Conservation (phyloP, 2,888 invertebrate species). For the Acleris laterana region DNA sequence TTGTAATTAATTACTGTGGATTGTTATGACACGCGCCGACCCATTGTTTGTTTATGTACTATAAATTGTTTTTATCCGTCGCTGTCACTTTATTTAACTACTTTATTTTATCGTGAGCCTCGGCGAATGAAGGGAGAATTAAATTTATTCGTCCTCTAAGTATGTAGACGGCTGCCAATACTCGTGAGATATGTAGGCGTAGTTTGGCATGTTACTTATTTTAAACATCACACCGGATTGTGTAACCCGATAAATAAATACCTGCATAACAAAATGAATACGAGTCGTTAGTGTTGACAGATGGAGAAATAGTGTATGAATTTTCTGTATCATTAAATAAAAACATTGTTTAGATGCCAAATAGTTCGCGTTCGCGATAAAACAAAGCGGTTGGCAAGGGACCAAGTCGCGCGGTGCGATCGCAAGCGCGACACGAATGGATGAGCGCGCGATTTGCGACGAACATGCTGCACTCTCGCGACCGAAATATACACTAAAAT, state of each 20-base stretch:
- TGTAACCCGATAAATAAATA: slow-evolving; percentile 42
- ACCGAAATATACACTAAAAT: slow-evolving; percentile 26
- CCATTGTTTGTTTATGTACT: slow-evolving; percentile 35
- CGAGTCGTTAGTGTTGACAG: slow-evolving; percentile 60
- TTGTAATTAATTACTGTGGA: slow-evolving; percentile 48
- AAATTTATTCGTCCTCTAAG: slow-evolving; percentile 12
- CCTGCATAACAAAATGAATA: slow-evolving; percentile 38
- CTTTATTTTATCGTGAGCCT: slow-evolving; percentile 24
- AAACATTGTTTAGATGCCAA: slow-evolving; percentile 80
- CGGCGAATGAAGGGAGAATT: slow-evolving; percentile 14
- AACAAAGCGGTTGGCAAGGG: slow-evolving; percentile 79
- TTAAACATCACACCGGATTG: slow-evolving; percentile 24
- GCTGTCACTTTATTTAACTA: slow-evolving; percentile 35
- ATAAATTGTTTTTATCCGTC: slow-evolving; percentile 34
- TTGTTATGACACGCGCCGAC: slow-evolving; percentile 32
- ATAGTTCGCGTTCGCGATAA: slow-evolving; percentile 76
- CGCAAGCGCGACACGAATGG: slow-evolving; percentile 68
- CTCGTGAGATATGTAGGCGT: slow-evolving; percentile 18
- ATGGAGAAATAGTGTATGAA: slow-evolving; percentile 70
- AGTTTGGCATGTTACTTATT: slow-evolving; percentile 13
- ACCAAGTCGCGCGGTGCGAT: slow-evolving; percentile 65
- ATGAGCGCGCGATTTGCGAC: slow-evolving; percentile 69
- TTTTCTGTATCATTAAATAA: slow-evolving; percentile 78
- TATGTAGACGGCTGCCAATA: slow-evolving; percentile 8
- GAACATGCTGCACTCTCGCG: slow-evolving; percentile 46